Conservation (phyloP, 2,888 invertebrate genomes). For the Leucophenga montana region DNA sequence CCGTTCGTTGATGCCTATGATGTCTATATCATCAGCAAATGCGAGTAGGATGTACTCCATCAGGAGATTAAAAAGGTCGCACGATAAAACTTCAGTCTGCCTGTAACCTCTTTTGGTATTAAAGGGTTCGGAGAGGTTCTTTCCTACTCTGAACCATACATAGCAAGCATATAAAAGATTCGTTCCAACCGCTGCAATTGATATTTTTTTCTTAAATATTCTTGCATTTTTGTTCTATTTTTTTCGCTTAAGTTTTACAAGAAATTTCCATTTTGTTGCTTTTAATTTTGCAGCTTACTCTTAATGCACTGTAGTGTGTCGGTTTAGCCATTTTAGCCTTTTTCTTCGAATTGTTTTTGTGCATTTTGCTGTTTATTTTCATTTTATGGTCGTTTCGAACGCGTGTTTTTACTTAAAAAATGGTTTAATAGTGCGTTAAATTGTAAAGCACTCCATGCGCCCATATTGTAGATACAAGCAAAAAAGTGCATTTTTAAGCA, state of each 20-base stretch:
- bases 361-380: neutral
- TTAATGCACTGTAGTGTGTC: neutral
- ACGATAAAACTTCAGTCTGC: too few relatives aligned
- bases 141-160: too few relatives aligned
- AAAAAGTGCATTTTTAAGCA: neutral
- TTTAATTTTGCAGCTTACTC: conserved; percentile 11
- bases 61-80: too few relatives aligned
- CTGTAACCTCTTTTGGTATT: too few relatives aligned
- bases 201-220: neutral
- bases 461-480: neutral
- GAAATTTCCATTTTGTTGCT: conserved; percentile 56
- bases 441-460: conserved; percentile 22
- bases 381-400: conserved; percentile 18
- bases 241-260: conserved; percentile 42
- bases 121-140: too few relatives aligned
- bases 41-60: too few relatives aligned
- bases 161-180: too few relatives aligned
- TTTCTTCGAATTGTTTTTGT: neutral
- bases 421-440: conserved; percentile 18
- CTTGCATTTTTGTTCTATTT: neutral
- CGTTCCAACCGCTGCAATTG: neutral
- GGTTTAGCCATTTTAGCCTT: neutral
- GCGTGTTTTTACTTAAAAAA: conserved; percentile 26
- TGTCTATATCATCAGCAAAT: too few relatives aligned
- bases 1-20: too few relatives aligned